phyloP scores from a whole-genome alignment of 1,140 invertebrate genomes.

The Bilobella aurantiaca region DNA sequence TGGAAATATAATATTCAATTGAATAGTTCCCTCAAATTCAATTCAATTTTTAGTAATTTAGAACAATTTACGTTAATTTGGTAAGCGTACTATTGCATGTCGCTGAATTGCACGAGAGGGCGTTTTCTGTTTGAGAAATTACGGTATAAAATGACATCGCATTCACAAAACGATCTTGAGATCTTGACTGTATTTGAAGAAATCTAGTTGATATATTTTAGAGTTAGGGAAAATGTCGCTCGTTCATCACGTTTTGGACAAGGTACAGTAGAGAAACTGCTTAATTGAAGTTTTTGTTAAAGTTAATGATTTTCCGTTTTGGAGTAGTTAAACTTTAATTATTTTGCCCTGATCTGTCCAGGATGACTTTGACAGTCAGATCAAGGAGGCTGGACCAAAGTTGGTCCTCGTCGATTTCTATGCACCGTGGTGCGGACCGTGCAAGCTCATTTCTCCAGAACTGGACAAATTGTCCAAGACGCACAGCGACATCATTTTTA shows the following conservation, averaged over 20 bases:
- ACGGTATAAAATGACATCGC: no score
- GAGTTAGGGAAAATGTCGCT: neutral
- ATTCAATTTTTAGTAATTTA: no score
- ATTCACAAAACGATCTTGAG: no score
- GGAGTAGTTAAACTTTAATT: neutral
- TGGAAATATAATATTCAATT: no score
- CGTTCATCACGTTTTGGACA: neutral
- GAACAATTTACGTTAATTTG: no score
- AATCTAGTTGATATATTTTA: no score
- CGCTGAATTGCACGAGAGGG: no score
- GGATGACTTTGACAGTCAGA: constrained; percentile 59
- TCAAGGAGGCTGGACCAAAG: constrained; percentile 66
- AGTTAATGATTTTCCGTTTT: neutral
- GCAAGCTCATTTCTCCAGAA: constrained; percentile 78
- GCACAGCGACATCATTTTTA: constrained; percentile 48
- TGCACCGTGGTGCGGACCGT: constrained; percentile 78
- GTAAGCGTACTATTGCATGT: no score
- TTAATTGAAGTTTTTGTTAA: neutral
- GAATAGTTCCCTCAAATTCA: no score
- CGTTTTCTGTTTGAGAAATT: no score
- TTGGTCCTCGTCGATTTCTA: constrained; percentile 75
- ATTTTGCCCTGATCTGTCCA: constrained; percentile 44
- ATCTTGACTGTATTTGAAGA: no score
- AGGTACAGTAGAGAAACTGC: neutral
- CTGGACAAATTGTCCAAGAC: constrained; percentile 41